Evolutionary conservation across 2,888 invertebrate species (phyloP).

Genomic region (Psylliodes chrysocephalus): DNA sequence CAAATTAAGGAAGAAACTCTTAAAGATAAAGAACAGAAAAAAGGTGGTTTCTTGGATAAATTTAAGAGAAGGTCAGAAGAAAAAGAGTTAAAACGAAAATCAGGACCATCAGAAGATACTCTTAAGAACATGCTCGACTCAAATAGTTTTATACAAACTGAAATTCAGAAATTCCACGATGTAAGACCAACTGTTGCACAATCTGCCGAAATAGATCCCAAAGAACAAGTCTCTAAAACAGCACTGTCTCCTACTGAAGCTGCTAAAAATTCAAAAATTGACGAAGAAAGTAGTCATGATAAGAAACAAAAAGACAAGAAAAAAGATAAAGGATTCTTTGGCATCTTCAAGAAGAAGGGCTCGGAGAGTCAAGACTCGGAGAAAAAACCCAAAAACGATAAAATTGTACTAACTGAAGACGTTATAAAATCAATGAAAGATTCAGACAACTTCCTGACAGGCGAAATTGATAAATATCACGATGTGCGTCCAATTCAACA

Average conservation of each 20-base stretch:
- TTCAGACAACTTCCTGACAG: constrained; percentile 37
- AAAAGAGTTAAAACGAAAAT: constrained; percentile 12
- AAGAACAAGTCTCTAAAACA: neutral
- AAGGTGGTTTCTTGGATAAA: neutral
- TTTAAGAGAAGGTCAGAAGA: neutral
- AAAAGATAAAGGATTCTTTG: constrained; percentile 41
- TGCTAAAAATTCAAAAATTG: neutral
- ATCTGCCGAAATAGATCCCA: neutral
- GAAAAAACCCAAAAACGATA: neutral
- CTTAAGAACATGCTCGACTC: too few species aligned
- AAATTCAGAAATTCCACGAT: constrained; percentile 45
- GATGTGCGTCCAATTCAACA: constrained; percentile 17
- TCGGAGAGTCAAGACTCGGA: constrained; percentile 38
- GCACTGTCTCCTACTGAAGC: neutral
- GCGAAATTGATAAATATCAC: constrained; percentile 35
- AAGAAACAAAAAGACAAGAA: constrained; percentile 23
- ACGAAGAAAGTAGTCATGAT: constrained; percentile 35
- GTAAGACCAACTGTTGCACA: constrained; percentile 30
- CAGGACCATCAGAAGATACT: constrained; percentile 19
- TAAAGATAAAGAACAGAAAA: neutral
- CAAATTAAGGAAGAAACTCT: neutral
- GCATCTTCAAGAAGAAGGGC: constrained; percentile 53
- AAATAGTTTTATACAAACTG: too few species aligned
- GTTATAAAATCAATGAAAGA: constrained; percentile 29
- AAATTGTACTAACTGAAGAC: neutral